These are phyloP conservation scores for Cephonodes hylas DNA, from an alignment of 2,888 invertebrate genomes.

Conservation along the genomic window DNA sequence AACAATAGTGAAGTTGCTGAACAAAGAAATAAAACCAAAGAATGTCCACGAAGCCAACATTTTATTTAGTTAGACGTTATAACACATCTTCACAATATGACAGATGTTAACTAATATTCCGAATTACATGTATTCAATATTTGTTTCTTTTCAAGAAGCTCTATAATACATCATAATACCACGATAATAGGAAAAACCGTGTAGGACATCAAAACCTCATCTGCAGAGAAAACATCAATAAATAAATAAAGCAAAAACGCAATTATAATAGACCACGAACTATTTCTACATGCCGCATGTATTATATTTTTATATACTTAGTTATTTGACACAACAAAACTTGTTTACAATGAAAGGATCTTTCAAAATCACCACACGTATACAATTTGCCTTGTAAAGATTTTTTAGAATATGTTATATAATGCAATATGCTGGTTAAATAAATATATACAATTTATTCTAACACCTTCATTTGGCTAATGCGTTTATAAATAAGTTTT, in stretches of 20 bases:
- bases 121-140: conserved; percentile 36
- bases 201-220: background rate
- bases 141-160: conserved; percentile 50
- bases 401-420: too few species aligned
- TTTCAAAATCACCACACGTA: background rate
- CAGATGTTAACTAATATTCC: conserved; percentile 38
- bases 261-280: conserved; percentile 47
- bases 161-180: conserved; percentile 24
- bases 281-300: conserved; percentile 29
- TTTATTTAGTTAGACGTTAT: conserved; percentile 54
- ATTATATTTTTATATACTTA: background rate
- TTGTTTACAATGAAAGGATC: background rate
- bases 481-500: background rate
- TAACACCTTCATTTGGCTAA: background rate
- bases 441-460: background rate
- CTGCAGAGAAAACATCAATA: conserved; percentile 58
- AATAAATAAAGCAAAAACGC: conserved; percentile 69
- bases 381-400: too few species aligned
- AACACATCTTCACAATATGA: conserved; percentile 45
- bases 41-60: conserved; percentile 55
- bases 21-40: conserved; percentile 32
- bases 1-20: too few species aligned
- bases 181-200: background rate
- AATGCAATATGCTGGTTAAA: background rate
- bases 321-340: background rate